phyloP scores from a whole-genome alignment of 2,888 invertebrate species.

The Heliothis peltigera region DNA sequence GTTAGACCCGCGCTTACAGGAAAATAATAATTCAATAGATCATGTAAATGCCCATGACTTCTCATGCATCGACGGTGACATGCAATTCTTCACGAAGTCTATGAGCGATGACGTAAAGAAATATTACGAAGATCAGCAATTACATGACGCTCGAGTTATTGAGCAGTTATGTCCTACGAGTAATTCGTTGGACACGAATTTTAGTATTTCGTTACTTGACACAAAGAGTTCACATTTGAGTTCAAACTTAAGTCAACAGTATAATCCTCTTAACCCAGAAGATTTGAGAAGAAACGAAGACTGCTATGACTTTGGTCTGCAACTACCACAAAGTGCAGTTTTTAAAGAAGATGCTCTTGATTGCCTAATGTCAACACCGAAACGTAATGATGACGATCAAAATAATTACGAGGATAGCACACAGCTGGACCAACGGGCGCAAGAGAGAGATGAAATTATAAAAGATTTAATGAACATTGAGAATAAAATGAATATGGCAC shows the following conservation, averaged over 20 bases:
- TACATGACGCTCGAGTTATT: slow-evolving; percentile 79
- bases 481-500: slow-evolving; percentile 76
- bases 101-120: slow-evolving; percentile 88
- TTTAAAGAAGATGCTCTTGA: slow-evolving; percentile 83
- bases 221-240: slow-evolving; percentile 78
- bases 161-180: slow-evolving; percentile 84
- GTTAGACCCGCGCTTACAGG: slow-evolving; percentile 78
- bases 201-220: slow-evolving; percentile 83
- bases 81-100: slow-evolving; percentile 87
- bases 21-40: slow-evolving; percentile 75
- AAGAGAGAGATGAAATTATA: slow-evolving; percentile 84
- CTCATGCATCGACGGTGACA: slow-evolving; percentile 85
- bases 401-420: slow-evolving; percentile 69
- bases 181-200: slow-evolving; percentile 80
- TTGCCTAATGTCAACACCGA: slow-evolving; percentile 82
- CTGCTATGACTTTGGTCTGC: slow-evolving; percentile 84
- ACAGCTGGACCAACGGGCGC: slow-evolving; percentile 72
- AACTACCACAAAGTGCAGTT: slow-evolving; percentile 78
- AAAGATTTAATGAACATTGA: slow-evolving; percentile 86
- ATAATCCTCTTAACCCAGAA: slow-evolving; percentile 78
- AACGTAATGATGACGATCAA: slow-evolving; percentile 73
- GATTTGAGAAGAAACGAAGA: slow-evolving; percentile 81
- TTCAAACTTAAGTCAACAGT: slow-evolving; percentile 78
- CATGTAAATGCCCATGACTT: slow-evolving; percentile 80
- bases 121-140: slow-evolving; percentile 84